Evolutionary conservation across 2,888 invertebrate genomes (phyloP).

Genomic region (Dolichomitus sp.): DNA sequence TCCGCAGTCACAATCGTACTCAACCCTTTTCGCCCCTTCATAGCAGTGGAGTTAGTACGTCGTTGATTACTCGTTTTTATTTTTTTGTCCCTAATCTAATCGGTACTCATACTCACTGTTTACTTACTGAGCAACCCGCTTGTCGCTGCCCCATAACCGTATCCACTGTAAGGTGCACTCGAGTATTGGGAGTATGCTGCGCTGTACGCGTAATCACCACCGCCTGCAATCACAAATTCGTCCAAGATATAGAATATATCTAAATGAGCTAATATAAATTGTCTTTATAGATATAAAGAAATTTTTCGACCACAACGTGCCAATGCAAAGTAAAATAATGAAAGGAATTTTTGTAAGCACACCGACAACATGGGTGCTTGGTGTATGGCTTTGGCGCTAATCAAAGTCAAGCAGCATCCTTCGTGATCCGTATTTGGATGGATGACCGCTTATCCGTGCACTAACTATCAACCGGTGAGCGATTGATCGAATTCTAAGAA

Average conservation of each 20-base stretch:
- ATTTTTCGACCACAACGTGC: background rate
- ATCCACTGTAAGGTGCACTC: constrained; percentile 90
- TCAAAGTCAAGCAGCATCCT: too few species aligned
- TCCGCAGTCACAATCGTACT: constrained; percentile 3
- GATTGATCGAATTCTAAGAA: too few species aligned
- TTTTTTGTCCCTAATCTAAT: constrained; percentile 81
- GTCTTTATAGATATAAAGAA: background rate
- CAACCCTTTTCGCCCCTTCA: constrained; percentile 35
- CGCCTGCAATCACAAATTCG: constrained; percentile 86
- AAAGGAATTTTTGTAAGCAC: background rate
- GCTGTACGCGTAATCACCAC: constrained; percentile 91
- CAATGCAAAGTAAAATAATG: background rate
- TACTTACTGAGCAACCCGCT: constrained; percentile 91
- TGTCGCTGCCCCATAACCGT: constrained; percentile 89
- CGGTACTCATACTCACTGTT: constrained; percentile 89
- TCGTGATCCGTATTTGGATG: too few species aligned
- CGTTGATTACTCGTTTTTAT: constrained; percentile 31
- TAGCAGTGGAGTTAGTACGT: constrained; percentile 47
- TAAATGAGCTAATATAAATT: background rate
- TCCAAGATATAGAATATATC: background rate
- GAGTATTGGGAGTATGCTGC: constrained; percentile 93
- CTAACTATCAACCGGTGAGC: too few species aligned
- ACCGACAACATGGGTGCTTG: too few species aligned
- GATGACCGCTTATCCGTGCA: too few species aligned
- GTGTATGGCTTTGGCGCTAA: too few species aligned